Evolutionary conservation across 1,140 invertebrate species (phyloP).

Genomic region (Drosophila murphyi): DNA sequence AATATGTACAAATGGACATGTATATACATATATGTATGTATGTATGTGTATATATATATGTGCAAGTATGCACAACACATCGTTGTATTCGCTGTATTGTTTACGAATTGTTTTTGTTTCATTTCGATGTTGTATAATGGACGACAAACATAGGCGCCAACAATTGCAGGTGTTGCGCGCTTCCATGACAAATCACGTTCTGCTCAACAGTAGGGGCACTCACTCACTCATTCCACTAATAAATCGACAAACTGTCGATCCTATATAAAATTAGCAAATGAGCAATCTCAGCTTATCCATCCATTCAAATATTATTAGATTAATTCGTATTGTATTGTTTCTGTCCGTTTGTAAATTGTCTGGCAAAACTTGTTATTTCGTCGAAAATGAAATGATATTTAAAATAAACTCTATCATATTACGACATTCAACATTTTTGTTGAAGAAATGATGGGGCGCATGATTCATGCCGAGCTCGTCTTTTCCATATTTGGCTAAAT

Average conservation of each 20-base stretch:
- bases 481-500: slow-evolving; percentile 60
- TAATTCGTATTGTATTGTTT: too few relatives aligned
- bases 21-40: not conserved
- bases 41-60: not conserved
- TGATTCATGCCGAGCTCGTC: slow-evolving; percentile 59
- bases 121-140: slow-evolving; percentile 31
- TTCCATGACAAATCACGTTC: slow-evolving; percentile 32
- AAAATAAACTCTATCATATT: slow-evolving; percentile 1
- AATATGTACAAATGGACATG: slow-evolving; percentile 24
- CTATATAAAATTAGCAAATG: too few relatives aligned
- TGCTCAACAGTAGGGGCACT: not conserved
- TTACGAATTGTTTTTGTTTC: slow-evolving; percentile 29
- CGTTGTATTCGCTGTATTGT: slow-evolving; percentile 32
- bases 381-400: not conserved
- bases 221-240: not conserved
- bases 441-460: slow-evolving; percentile 14
- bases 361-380: not conserved
- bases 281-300: too few relatives aligned
- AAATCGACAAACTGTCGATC: not conserved
- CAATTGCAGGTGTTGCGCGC: slow-evolving; percentile 17
- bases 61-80: not conserved
- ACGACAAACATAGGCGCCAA: slow-evolving; percentile 26
- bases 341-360: too few relatives aligned
- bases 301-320: too few relatives aligned
- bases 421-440: slow-evolving; percentile 24